phyloP scores from a whole-genome alignment of 2,888 invertebrate genomes.

The Synanthedon myopaeformis region DNA sequence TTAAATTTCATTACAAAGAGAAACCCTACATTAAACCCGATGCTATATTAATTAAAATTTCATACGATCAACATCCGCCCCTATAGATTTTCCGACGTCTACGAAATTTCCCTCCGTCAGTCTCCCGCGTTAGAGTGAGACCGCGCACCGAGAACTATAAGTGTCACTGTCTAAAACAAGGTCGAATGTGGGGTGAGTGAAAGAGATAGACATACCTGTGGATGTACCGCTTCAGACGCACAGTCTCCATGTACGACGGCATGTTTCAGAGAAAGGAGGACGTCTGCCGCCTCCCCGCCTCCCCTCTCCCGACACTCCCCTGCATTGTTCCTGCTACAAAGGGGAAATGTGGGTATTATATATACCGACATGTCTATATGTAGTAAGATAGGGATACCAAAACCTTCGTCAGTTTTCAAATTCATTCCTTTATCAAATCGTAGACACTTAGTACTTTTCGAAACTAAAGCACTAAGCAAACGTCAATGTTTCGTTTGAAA shows the following conservation, averaged over 20 bases:
- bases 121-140: not conserved
- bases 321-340: conserved; percentile 47
- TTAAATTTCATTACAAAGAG: not conserved
- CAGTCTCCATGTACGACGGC: conserved; percentile 86
- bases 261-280: conserved; percentile 87
- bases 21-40: conserved; percentile 10
- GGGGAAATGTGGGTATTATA: no score
- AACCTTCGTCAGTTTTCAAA: no score
- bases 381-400: no score
- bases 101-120: conserved; percentile 12
- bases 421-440: no score
- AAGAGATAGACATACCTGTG: conserved; percentile 53
- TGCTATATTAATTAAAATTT: conserved; percentile 48
- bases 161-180: conserved; percentile 12
- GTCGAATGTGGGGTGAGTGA: conserved; percentile 12
- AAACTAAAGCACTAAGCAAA: no score
- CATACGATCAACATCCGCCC: conserved; percentile 13
- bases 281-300: conserved; percentile 85
- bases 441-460: no score
- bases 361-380: no score
- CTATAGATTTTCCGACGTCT: conserved; percentile 13
- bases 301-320: conserved; percentile 69
- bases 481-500: no score
- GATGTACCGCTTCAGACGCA: conserved; percentile 59
- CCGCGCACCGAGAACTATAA: conserved; percentile 1